phyloP scores from a whole-genome alignment of 2,888 invertebrate genomes.

The Torymus auratus region DNA sequence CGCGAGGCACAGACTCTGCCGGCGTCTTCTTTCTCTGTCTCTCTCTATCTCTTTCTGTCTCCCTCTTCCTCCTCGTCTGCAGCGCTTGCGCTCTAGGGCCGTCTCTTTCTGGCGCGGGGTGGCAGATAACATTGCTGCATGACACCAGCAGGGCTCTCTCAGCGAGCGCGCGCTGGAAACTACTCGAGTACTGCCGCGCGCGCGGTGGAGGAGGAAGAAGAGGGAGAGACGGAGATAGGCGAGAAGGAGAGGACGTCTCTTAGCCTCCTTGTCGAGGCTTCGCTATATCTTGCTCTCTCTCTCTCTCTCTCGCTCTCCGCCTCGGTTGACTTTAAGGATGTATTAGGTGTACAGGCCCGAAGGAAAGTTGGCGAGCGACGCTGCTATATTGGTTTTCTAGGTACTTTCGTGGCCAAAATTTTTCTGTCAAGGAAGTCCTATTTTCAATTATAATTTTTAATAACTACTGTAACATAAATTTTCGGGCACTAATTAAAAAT shows the following conservation, averaged over 20 bases:
- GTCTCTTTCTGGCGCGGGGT: conserved; percentile 65
- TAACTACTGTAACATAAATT: too few relatives aligned
- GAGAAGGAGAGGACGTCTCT: conserved; percentile 21
- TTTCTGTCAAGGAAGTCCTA: too few relatives aligned
- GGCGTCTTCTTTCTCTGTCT: conserved; percentile 45
- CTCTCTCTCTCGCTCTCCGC: conserved; percentile 45
- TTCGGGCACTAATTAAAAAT: too few relatives aligned
- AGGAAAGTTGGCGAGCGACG: neutral
- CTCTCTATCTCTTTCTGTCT: conserved; percentile 57
- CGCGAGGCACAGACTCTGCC: conserved; percentile 63
- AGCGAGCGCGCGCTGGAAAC: conserved; percentile 64
- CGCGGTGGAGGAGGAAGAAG: conserved; percentile 58
- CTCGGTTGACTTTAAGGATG: conserved; percentile 38
- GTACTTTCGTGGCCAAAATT: too few relatives aligned
- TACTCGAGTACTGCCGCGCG: conserved; percentile 69
- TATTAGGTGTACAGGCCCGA: conserved; percentile 12
- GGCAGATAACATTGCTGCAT: conserved; percentile 74
- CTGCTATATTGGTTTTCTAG: neutral
- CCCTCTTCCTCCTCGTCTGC: conserved; percentile 20
- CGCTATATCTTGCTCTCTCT: conserved; percentile 35
- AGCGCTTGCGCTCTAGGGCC: conserved; percentile 31
- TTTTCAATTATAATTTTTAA: too few relatives aligned
- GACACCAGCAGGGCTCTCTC: conserved; percentile 70
- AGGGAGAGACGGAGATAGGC: neutral
- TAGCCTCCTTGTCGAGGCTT: conserved; percentile 31